A percentile compares a stretch with the other conserved stretches of the same genome.
These are phyloP conservation scores for Drosophila mulleri DNA, from an alignment of 2,888 invertebrate species.

Conservation along the genomic window DNA sequence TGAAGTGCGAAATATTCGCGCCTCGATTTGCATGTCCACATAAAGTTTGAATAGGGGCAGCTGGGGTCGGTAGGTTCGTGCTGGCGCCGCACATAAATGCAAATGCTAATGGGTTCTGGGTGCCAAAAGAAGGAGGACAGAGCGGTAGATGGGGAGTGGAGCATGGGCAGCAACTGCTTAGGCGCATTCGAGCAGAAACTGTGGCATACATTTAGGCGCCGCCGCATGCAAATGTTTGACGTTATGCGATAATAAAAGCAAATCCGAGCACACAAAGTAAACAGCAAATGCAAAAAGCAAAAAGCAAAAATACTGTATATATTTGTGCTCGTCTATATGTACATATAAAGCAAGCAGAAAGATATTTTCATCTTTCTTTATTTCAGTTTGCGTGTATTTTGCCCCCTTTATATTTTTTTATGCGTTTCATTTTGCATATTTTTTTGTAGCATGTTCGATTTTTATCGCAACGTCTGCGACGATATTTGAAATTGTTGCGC, in stretches of 20 bases:
- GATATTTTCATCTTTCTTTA: conserved; percentile 42
- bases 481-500: conserved; percentile 76
- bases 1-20: conserved; percentile 79
- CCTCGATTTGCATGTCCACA: conserved; percentile 70
- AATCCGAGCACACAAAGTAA: conserved; percentile 55
- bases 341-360: conserved; percentile 19
- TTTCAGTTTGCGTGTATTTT: conserved; percentile 7
- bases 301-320: conserved; percentile 11
- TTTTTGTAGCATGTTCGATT: conserved; percentile 69
- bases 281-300: conserved; percentile 9
- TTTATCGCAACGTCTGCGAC: conserved; percentile 66
- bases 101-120: conserved; percentile 62
- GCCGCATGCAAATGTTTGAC: conserved; percentile 78
- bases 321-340: conserved; percentile 8
- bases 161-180: conserved; percentile 9
- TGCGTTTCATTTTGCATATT: conserved; percentile 73
- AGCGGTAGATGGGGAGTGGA: not conserved
- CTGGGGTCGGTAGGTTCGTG: conserved; percentile 22
- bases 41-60: conserved; percentile 30
- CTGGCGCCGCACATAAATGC: conserved; percentile 75
- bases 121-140: conserved; percentile 12
- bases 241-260: conserved; percentile 73
- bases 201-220: conserved; percentile 78
- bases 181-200: conserved; percentile 52
- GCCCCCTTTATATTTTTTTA: conserved; percentile 50